Evolutionary conservation across 2,797 vertebrate genomes (phyloP).

Genomic region (Danionella dracula): DNA sequence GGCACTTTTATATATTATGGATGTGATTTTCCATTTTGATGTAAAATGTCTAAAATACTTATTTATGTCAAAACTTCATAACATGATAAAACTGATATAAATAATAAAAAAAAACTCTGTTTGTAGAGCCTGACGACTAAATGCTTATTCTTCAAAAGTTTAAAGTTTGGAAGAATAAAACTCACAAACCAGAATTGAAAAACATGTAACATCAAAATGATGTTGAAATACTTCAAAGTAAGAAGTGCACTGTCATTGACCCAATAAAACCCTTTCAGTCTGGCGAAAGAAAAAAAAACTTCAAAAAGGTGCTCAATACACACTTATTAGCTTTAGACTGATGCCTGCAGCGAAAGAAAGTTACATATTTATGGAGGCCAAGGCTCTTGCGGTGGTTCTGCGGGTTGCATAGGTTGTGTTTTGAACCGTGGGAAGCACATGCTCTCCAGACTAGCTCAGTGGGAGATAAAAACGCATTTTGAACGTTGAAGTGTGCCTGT

Average conservation of each 20-base stretch:
- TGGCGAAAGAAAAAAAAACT: background rate
- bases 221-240: no score
- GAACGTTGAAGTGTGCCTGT: background rate
- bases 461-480: constrained; percentile 21
- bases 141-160: background rate
- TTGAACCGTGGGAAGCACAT: background rate
- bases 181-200: background rate
- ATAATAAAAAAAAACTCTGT: background rate
- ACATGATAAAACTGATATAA: no score
- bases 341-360: background rate
- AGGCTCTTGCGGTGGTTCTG: constrained; percentile 2
- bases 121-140: background rate
- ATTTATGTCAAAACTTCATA: no score
- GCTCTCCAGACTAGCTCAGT: background rate
- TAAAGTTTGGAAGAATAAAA: background rate
- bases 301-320: background rate
- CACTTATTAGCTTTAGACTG: background rate
- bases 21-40: no score
- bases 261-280: background rate
- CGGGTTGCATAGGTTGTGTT: constrained; percentile 5
- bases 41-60: no score
- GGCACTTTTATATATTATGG: no score
- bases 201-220: background rate
- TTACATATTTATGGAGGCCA: background rate
- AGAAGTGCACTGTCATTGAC: no score